phyloP scores from a whole-genome alignment of 2,113 vertebrate species.

The Heliornis fulica region DNA sequence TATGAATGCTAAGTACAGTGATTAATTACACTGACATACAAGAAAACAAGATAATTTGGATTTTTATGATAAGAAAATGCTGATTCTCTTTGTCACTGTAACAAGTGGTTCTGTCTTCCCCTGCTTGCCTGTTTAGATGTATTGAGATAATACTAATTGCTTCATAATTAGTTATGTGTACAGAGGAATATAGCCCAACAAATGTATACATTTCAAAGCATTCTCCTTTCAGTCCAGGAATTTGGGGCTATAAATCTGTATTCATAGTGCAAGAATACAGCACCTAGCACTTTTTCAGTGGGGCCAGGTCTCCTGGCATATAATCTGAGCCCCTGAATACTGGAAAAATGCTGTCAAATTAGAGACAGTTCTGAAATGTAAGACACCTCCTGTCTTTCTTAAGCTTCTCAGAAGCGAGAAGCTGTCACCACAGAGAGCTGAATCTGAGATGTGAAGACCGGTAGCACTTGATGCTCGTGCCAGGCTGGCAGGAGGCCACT shows the following conservation, averaged over 20 bases:
- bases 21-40: conserved; percentile 59
- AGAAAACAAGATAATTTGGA: conserved; percentile 63
- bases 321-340: neutral
- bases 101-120: conserved; percentile 55
- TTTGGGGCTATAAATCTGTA: neutral
- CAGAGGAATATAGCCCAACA: neutral
- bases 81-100: conserved; percentile 59
- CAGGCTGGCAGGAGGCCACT: conserved; percentile 11
- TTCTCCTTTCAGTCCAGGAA: neutral
- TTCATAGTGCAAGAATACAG: neutral
- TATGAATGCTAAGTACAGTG: conserved; percentile 58
- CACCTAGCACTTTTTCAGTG: neutral
- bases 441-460: neutral
- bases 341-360: neutral
- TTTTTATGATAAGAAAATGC: conserved; percentile 66
- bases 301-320: neutral
- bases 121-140: conserved; percentile 54
- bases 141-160: conserved; percentile 57
- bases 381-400: neutral
- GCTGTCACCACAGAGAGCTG: neutral
- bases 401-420: neutral
- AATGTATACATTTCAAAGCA: neutral
- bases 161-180: conserved; percentile 35
- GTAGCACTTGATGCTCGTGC: neutral
- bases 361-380: neutral